Evolutionary conservation across 2,113 vertebrate genomes (phyloP).

Genomic region (Archilochus colubris): DNA sequence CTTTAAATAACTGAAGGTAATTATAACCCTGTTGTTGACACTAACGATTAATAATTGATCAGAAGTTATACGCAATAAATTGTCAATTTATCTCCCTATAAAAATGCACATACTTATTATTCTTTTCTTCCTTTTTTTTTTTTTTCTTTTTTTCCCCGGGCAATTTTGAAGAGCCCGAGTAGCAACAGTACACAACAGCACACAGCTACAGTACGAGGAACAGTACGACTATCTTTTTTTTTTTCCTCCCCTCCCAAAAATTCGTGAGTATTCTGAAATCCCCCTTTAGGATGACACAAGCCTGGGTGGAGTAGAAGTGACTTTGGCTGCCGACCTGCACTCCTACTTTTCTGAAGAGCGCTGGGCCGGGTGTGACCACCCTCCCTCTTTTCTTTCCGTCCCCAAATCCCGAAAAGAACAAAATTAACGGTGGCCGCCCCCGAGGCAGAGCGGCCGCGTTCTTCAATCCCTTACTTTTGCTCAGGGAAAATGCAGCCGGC

Average conservation of each 20-base stretch:
- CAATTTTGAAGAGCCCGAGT: background rate
- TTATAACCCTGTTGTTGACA: conserved; percentile 82
- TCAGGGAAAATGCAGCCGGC: background rate
- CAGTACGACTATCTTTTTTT: too few relatives aligned
- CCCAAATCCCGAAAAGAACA: background rate
- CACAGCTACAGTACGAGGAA: background rate
- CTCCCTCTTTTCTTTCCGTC: background rate
- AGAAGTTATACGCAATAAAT: conserved; percentile 78
- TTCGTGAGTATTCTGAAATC: background rate
- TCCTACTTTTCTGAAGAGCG: background rate
- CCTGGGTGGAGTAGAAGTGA: background rate
- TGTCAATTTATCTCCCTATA: conserved; percentile 74
- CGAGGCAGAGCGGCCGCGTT: background rate
- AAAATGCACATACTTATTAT: conserved; percentile 12
- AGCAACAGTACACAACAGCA: background rate
- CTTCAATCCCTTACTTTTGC: background rate
- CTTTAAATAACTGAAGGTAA: conserved; percentile 79
- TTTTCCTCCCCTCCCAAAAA: background rate
- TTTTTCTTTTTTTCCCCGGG: background rate
- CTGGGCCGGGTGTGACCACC: background rate
- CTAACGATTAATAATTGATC: conserved; percentile 85
- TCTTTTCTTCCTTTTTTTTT: background rate
- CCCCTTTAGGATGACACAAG: background rate
- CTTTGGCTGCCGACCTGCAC: background rate
- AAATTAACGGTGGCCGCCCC: background rate